Percentiles rank a stretch among this genome's conserved stretches.
Conservation (phyloP, 2,888 invertebrate species). For the Stenodema calcarata region DNA sequence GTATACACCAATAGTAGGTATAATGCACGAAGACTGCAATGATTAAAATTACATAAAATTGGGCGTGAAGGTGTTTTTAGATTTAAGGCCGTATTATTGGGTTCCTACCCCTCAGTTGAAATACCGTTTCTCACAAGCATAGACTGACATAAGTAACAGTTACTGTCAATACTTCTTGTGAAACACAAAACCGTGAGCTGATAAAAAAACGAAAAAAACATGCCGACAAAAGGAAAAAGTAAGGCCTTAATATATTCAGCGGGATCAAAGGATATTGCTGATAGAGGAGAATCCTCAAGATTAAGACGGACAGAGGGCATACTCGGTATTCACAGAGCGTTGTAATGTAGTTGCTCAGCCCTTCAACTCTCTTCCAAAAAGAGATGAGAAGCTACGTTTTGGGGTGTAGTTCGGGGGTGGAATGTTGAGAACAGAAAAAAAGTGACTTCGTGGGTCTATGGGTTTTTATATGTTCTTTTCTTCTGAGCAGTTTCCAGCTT, state of each 20-base stretch:
- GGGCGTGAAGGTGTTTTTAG: too few relatives aligned
- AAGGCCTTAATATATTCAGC: background rate
- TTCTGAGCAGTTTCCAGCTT: background rate
- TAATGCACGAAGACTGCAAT: too few relatives aligned
- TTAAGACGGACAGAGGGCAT: slow-evolving; percentile 3
- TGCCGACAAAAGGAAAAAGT: background rate
- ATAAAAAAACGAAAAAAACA: background rate
- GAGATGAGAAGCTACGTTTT: background rate
- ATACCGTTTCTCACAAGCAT: too few relatives aligned
- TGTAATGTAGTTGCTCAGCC: slow-evolving; percentile 10
- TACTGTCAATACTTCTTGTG: too few relatives aligned
- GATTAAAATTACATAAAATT: too few relatives aligned
- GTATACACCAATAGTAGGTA: too few relatives aligned
- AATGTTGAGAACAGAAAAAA: slow-evolving; percentile 1
- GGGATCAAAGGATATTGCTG: background rate
- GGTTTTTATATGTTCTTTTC: background rate
- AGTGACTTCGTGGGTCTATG: background rate
- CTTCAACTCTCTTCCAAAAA: background rate
- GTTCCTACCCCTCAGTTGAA: too few relatives aligned
- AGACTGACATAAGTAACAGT: too few relatives aligned
- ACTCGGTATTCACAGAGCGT: slow-evolving; percentile 19
- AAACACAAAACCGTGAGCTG: background rate
- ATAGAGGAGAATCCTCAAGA: background rate
- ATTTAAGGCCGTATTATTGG: too few relatives aligned
- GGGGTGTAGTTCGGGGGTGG: background rate